Evolutionary conservation across 2,888 invertebrate genomes (phyloP), one percentile per base, ranked within the genome.

Genomic region (Dioctria rufipes): DNA sequence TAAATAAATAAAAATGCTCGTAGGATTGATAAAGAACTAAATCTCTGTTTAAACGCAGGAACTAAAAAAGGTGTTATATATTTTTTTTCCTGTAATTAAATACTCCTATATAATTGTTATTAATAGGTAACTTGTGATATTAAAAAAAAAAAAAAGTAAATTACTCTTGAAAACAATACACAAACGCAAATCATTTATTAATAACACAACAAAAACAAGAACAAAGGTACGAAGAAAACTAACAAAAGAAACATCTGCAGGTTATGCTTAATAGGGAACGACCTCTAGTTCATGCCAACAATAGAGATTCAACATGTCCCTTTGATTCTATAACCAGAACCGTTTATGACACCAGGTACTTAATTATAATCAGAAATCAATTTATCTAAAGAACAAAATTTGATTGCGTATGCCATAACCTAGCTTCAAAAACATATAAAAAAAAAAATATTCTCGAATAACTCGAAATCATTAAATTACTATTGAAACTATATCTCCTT

Each of bases 221-320:
- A 8, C 5, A 46, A 46, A 46, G 2, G 9, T 46, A 46, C 43
- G 25, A 82, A 42, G 51, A 78, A 65, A 83, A 81, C 82, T 83
- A 75, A 75, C 75, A 75, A 61, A 42, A 61, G 61, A 75, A 60
- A 83, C 25, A 84, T 83, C 84, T 83, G 85, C 86, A 88, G 88
- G 88, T 88, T 85, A 86, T 87, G 86, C 84, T 85, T 83, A 86
- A 86, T 87, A 88, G 86, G 87, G 87, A 88, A 85, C 87, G 86
- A 80, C 83, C 84, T 83, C 80, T 84, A 83, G 83, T 82, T 82
- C 83, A 84, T 83, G 83, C 80, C 84, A 85, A 80, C 84, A 81
- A 83, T 83, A 83, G 84, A 78, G 84, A 84, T 80, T 84, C 85
- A 84, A 83, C 84, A 82, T 82, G 84, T 84, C 83, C 83, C 81